A percentile compares a stretch with the other conserved stretches of the same genome.
phyloP scores from a whole-genome alignment of 2,113 vertebrate genomes.

The Alethe diademata region DNA sequence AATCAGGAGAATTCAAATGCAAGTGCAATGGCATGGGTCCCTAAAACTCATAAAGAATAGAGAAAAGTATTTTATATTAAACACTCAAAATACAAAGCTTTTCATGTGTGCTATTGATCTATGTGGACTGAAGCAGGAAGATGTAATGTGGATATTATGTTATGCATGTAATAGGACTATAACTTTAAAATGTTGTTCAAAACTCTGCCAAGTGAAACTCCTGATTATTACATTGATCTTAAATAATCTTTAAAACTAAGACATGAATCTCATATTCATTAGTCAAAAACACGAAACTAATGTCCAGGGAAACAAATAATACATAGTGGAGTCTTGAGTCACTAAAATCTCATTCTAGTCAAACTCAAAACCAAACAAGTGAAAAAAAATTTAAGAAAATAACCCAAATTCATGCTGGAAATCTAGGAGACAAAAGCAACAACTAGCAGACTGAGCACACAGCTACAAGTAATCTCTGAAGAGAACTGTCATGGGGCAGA shows the following conservation, averaged over 20 bases:
- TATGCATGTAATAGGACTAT: background rate
- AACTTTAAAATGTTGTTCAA: background rate
- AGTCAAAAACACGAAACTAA: background rate
- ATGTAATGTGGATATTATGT: background rate
- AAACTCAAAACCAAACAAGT: background rate
- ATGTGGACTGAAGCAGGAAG: background rate
- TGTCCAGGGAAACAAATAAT: background rate
- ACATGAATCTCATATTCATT: background rate
- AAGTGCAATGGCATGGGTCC: slow-evolving; percentile 2
- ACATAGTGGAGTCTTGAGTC: background rate
- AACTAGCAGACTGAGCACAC: background rate
- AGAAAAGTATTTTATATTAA: background rate
- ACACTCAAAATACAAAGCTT: background rate
- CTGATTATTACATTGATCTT: background rate
- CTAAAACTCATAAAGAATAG: background rate
- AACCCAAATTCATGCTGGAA: background rate
- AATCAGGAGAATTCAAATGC: slow-evolving; percentile 11
- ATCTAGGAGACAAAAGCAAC: background rate
- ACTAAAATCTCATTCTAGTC: background rate
- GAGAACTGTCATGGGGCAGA: background rate
- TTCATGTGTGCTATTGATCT: background rate
- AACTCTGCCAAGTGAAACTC: background rate
- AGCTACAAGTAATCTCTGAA: background rate
- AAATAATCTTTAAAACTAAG: background rate
- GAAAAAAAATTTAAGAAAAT: background rate